phyloP scores from a whole-genome alignment of 2,888 invertebrate genomes.

The Anodontia alba region DNA sequence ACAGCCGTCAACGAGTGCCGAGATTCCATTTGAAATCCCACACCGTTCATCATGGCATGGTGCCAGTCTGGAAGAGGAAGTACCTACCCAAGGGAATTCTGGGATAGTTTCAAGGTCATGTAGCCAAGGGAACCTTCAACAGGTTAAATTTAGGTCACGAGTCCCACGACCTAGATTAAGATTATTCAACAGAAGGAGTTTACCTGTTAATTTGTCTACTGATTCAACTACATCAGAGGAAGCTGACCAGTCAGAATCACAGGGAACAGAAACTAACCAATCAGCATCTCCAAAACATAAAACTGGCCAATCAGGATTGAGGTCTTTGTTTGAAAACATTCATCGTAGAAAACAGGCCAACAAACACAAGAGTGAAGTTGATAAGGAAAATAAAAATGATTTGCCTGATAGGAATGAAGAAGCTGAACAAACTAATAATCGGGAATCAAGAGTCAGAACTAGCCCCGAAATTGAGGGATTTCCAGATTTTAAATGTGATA shows the following conservation, averaged over 20 bases:
- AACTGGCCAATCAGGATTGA: constrained; percentile 42
- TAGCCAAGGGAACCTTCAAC: constrained; percentile 44
- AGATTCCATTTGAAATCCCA: not conserved
- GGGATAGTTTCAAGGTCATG: constrained; percentile 28
- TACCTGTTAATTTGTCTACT: constrained; percentile 35
- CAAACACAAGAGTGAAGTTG: not conserved
- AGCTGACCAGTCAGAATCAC: not conserved
- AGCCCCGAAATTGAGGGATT: not conserved
- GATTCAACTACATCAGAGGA: not conserved
- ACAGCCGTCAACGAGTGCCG: not conserved
- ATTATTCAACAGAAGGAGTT: constrained; percentile 56
- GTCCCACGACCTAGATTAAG: constrained; percentile 38
- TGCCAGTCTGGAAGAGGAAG: constrained; percentile 12
- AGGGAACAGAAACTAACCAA: constrained; percentile 1
- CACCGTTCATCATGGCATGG: constrained; percentile 62
- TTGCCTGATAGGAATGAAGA: not conserved
- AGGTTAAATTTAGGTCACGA: constrained; percentile 29
- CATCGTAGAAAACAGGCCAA: not conserved
- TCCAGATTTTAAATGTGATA: not conserved
- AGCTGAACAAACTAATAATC: not conserved
- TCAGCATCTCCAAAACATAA: constrained; percentile 46
- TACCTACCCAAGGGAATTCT: not conserved
- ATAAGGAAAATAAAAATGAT: not conserved
- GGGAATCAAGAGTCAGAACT: not conserved
- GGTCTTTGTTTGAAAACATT: constrained; percentile 57